Evolutionary conservation across 2,888 invertebrate species (phyloP).

Genomic region (Mycalesis mineus): DNA sequence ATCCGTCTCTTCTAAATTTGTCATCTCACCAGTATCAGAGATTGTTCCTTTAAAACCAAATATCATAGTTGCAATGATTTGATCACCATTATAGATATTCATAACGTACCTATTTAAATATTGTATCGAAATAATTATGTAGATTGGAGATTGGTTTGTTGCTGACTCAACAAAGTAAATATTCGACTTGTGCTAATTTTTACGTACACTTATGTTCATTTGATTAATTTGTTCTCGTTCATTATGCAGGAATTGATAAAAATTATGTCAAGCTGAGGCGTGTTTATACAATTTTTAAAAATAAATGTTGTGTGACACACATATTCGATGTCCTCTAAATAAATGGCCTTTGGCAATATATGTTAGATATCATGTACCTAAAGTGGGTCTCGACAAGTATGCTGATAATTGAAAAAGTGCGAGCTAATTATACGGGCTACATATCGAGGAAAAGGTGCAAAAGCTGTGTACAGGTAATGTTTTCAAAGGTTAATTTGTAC

Average conservation of each 20-base stretch:
- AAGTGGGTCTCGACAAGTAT: slow-evolving; percentile 15
- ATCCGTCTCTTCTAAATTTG: no score
- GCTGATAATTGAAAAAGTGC: not conserved
- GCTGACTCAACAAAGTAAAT: not conserved
- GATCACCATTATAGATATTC: no score
- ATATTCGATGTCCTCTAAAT: slow-evolving; percentile 20
- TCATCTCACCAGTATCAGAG: no score
- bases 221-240: not conserved
- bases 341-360: slow-evolving; percentile 21
- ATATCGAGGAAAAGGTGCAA: slow-evolving; percentile 5
- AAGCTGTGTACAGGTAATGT: slow-evolving; percentile 36
- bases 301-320: slow-evolving; percentile 19
- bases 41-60: no score
- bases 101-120: no score
- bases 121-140: no score
- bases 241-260: not conserved
- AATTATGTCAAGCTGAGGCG: not conserved
- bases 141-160: not conserved
- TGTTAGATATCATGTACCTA: not conserved
- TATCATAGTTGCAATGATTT: no score
- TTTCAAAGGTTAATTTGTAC: slow-evolving; percentile 52
- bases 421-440: not conserved
- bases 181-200: no score
- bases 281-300: slow-evolving; percentile 13
- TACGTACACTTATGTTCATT: not conserved